These are phyloP conservation scores for Chironex yamaguchii DNA, from an alignment of 30 jellyfish, hydroid and myxozoan genomes.

Conservation along the genomic window DNA sequence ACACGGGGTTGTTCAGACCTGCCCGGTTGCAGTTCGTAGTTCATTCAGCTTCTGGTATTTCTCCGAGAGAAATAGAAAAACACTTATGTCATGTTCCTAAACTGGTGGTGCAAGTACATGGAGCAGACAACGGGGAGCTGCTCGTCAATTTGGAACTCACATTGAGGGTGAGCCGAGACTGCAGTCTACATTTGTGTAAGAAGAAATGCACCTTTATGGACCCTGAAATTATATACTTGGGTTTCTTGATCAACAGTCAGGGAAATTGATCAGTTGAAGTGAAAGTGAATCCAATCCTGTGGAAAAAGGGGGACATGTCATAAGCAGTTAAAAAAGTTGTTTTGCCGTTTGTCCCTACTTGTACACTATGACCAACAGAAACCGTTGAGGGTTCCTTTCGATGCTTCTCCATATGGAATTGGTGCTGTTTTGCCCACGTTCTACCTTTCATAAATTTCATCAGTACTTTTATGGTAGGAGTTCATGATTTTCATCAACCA, in stretches of 20 bases:
- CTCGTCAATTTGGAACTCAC: too few relatives aligned
- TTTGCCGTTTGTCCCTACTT: not conserved
- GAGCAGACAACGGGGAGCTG: too few relatives aligned
- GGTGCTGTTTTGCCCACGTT: constrained; percentile 80
- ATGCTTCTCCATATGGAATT: constrained; percentile 58
- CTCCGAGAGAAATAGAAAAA: too few relatives aligned
- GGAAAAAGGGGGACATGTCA: constrained; percentile 17
- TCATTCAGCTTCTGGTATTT: too few relatives aligned
- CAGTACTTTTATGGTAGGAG: constrained; percentile 54
- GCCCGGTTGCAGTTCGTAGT: too few relatives aligned
- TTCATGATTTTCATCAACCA: constrained; percentile 57
- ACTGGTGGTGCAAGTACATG: too few relatives aligned
- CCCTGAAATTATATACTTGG: not conserved
- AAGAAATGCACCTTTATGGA: too few relatives aligned
- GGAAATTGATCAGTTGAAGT: constrained; percentile 24
- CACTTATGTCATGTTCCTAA: too few relatives aligned
- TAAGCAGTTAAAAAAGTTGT: not conserved
- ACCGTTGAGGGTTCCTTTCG: constrained; percentile 16
- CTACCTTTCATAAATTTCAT: constrained; percentile 30
- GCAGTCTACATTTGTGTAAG: too few relatives aligned
- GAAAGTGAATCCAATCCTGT: constrained; percentile 25
- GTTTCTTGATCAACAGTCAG: not conserved
- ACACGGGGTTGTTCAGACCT: too few relatives aligned
- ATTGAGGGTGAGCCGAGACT: too few relatives aligned
- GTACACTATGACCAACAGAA: constrained; percentile 26